Evolutionary conservation across 2,797 vertebrate species (phyloP), one percentile per base, ranked within the genome.

Genomic region (Hydrolagus colliei): DNA sequence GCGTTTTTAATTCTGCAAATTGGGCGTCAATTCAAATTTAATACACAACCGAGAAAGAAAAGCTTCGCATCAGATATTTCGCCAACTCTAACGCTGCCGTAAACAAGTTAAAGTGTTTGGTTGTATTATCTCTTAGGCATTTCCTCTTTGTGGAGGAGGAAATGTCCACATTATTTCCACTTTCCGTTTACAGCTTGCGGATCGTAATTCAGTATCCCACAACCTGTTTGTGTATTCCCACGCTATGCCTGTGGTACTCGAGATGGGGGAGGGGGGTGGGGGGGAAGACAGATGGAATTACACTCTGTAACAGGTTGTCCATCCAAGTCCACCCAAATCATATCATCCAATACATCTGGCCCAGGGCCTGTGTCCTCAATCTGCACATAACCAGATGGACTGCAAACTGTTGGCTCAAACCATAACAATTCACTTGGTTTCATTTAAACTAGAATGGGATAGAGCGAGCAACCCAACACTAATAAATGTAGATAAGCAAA

Each of bases 321-420:
- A 16, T 79, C 77, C 32, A 82, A 9, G 12, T 9, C 62, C 14
- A 82, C 5, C 41, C 41, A 52, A 52, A 52, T 82, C 63, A 35
- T 27, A 35, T 82, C 62, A 82, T 35, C 22, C 62, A 82, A 68
- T 32, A 82, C 63, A 67, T 32, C 22, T 82, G 78, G 78, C 22
- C 63, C 63, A 27, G 65, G 77, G 77, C 22, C 62, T 79, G 63
- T 80, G 67, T 82, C 62, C 67, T 82, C 20, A 67, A 82, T 82
- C 78, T 67, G 78, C 62, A 67, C 63, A 68, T 41, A 67, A 82
- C 14, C 62, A 68, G 63, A 82, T 68, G 78, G 78, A 12, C 0
- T 67, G 63, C 63, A 65, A 32, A 16, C 13, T 35, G 27, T 65
- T 65, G 62, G 62, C 63, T 65, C 32, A 65, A 67, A 82, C 67